These are phyloP conservation scores for Spongilla lacustris DNA, from an alignment of 37 sponge, comb jelly and placozoan species.

Conservation along the genomic window DNA sequence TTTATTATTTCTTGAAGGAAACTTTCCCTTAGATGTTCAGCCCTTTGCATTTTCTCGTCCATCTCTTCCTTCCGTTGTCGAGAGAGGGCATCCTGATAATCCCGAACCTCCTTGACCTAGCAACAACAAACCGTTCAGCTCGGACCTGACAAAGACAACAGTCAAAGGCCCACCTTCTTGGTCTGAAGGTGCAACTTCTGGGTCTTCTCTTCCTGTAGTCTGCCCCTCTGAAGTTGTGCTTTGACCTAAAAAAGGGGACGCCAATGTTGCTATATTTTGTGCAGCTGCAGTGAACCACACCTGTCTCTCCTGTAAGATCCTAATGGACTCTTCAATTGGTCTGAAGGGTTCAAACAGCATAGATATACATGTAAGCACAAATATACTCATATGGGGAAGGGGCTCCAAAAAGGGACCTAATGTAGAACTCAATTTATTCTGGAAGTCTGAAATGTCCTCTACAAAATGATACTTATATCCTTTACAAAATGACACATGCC, in stretches of 20 bases:
- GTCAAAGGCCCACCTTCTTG: conserved; percentile 55
- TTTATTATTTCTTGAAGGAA: conserved; percentile 73
- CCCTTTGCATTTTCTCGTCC: conserved; percentile 73
- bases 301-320: conserved; percentile 73
- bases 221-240: conserved; percentile 72
- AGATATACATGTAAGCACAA: not conserved
- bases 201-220: conserved; percentile 74
- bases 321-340: conserved; percentile 50
- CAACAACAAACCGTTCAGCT: not conserved
- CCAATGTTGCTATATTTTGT: not conserved
- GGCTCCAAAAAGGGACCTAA: too few species aligned
- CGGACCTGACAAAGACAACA: too few species aligned
- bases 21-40: conserved; percentile 70
- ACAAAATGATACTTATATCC: too few species aligned
- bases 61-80: conserved; percentile 53
- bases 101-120: conserved; percentile 56
- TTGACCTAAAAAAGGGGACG: conserved; percentile 48
- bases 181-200: conserved; percentile 48
- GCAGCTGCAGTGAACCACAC: conserved; percentile 16
- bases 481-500: too few species aligned
- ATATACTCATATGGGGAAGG: conserved; percentile 6
- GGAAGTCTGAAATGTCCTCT: too few species aligned
- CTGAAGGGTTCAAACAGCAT: conserved; percentile 20
- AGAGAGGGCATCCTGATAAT: conserved; percentile 40
- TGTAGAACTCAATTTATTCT: too few species aligned